Percentiles rank a stretch among this genome's conserved stretches.
Conservation (phyloP, 2,113 vertebrate genomes). For the Campylomormyrus tamandua region DNA sequence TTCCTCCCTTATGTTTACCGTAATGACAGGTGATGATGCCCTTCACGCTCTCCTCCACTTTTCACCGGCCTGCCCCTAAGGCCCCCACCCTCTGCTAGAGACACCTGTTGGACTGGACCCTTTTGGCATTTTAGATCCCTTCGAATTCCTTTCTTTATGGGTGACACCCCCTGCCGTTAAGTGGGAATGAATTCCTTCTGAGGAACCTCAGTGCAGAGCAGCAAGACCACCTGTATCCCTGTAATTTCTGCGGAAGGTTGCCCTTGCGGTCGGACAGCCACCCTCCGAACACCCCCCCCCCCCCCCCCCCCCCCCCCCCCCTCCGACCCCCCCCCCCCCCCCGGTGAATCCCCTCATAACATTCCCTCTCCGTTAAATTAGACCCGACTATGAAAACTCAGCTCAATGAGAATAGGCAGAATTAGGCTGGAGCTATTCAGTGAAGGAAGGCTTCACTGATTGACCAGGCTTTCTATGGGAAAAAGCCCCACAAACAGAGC, state of each 20-base stretch:
- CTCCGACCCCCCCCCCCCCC: no score
- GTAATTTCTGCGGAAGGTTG: neutral
- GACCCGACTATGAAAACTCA: neutral
- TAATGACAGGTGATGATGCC: neutral
- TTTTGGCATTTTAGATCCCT: neutral
- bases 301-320: no score
- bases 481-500: neutral
- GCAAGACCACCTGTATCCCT: neutral
- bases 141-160: neutral
- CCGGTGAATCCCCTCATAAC: neutral
- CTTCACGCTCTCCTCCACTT: neutral
- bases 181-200: neutral
- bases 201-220: neutral
- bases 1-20: constrained; percentile 7
- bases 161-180: neutral
- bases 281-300: no score
- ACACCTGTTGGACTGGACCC: neutral
- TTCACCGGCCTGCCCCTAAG: neutral
- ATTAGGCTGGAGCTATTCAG: neutral
- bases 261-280: neutral
- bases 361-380: neutral
- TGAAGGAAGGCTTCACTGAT: neutral
- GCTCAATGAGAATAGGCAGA: neutral
- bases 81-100: neutral
- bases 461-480: neutral